These are phyloP conservation scores for Epirrita christyi DNA, from an alignment of 2,888 invertebrate genomes.

Conservation along the genomic window DNA sequence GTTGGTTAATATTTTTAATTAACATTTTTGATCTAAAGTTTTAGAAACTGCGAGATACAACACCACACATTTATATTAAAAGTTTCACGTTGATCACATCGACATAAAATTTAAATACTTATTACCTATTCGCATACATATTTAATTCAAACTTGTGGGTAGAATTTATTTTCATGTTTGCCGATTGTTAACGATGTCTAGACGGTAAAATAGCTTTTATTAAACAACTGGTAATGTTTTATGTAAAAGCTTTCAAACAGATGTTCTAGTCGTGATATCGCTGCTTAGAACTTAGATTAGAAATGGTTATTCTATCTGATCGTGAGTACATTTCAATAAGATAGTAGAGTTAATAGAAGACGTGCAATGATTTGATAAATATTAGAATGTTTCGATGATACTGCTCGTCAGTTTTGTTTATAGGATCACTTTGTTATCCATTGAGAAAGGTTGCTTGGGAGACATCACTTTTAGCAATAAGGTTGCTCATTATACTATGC, in stretches of 20 bases:
- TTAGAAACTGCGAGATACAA: too few species aligned
- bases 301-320: constrained; percentile 21
- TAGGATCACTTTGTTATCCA: too few species aligned
- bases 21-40: too few species aligned
- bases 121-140: constrained; percentile 2
- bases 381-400: too few species aligned
- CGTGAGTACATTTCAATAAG: constrained; percentile 11
- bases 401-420: too few species aligned
- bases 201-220: constrained; percentile 37
- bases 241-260: constrained; percentile 27
- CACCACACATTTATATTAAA: too few species aligned
- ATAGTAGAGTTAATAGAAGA: not conserved
- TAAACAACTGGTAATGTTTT: constrained; percentile 30
- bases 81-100: too few species aligned
- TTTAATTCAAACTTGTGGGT: constrained; percentile 16
- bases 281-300: constrained; percentile 29
- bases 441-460: too few species aligned
- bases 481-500: too few species aligned
- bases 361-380: too few species aligned
- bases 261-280: constrained; percentile 31
- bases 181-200: constrained; percentile 35
- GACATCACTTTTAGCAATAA: too few species aligned
- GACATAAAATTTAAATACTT: not conserved
- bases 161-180: constrained; percentile 22
- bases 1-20: too few species aligned